Evolutionary conservation across 2,113 vertebrate species (phyloP).

Genomic region (Seriola aureovittata): DNA sequence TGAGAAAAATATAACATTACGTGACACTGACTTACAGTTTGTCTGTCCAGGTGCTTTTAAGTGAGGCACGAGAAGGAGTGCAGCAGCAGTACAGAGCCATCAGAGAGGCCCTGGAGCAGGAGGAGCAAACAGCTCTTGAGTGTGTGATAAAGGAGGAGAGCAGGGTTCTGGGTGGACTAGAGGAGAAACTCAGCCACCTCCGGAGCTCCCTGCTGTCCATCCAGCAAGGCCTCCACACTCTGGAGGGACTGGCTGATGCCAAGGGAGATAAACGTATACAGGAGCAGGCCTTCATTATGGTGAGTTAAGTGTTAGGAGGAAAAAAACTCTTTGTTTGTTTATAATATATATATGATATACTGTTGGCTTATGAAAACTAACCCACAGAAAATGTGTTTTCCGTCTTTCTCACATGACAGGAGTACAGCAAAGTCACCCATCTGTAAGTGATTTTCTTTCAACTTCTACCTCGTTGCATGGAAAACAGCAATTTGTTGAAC

Average conservation of each 20-base stretch:
- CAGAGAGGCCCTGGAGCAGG: conserved; percentile 79
- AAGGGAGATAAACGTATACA: conserved; percentile 69
- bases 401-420: conserved; percentile 68
- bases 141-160: conserved; percentile 80
- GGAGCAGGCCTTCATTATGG: conserved; percentile 84
- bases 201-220: conserved; percentile 65
- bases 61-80: conserved; percentile 57
- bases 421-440: conserved; percentile 79
- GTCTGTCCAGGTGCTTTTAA: conserved; percentile 68
- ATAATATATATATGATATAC: neutral
- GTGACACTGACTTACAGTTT: neutral
- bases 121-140: conserved; percentile 79
- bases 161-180: conserved; percentile 74
- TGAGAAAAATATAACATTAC: neutral
- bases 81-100: conserved; percentile 82
- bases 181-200: conserved; percentile 76
- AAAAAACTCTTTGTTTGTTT: neutral
- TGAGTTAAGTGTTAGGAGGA: conserved; percentile 33
- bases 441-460: conserved; percentile 74
- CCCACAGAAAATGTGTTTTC: conserved; percentile 7
- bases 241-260: conserved; percentile 77
- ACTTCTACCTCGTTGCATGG: neutral
- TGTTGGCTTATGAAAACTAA: neutral
- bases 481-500: neutral
- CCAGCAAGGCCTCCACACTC: conserved; percentile 69